phyloP scores from a whole-genome alignment of 2,888 invertebrate species.

The Oscheius sp. region DNA sequence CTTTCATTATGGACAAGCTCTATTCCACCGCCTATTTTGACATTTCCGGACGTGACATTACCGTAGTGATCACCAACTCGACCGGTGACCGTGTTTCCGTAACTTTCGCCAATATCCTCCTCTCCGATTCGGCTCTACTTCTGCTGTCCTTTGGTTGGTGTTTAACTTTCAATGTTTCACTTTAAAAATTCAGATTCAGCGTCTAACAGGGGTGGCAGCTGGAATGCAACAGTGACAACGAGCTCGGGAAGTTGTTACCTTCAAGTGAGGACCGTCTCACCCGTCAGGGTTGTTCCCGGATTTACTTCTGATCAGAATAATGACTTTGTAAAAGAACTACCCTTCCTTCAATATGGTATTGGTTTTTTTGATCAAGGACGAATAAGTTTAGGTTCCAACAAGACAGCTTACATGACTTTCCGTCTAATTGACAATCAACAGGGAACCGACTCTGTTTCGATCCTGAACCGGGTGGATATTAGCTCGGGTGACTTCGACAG shows the following conservation, averaged over 20 bases:
- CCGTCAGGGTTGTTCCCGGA: constrained; percentile 45
- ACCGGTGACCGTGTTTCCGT: not conserved
- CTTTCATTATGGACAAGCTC: not conserved
- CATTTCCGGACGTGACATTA: constrained; percentile 2
- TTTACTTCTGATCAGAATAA: constrained; percentile 46
- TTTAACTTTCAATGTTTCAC: not conserved
- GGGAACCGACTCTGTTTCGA: constrained; percentile 28
- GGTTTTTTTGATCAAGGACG: not conserved
- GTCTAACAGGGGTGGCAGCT: constrained; percentile 13
- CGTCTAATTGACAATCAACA: constrained; percentile 41
- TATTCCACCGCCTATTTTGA: not conserved
- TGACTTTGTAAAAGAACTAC: constrained; percentile 41
- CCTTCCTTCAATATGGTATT: not conserved
- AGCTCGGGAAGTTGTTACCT: constrained; percentile 22
- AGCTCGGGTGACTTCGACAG: constrained; percentile 7
- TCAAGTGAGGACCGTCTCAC: constrained; percentile 43
- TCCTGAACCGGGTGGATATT: constrained; percentile 1
- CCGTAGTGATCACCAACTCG: not conserved
- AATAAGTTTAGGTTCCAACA: constrained; percentile 10
- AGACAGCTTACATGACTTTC: constrained; percentile 44
- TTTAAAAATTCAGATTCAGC: not conserved
- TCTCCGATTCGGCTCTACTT: not conserved
- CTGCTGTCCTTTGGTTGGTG: not conserved
- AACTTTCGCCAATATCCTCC: not conserved
- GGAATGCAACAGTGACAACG: constrained; percentile 14